Conservation (phyloP, 2,113 vertebrate species). For the Brachypteracias leptosomus region DNA sequence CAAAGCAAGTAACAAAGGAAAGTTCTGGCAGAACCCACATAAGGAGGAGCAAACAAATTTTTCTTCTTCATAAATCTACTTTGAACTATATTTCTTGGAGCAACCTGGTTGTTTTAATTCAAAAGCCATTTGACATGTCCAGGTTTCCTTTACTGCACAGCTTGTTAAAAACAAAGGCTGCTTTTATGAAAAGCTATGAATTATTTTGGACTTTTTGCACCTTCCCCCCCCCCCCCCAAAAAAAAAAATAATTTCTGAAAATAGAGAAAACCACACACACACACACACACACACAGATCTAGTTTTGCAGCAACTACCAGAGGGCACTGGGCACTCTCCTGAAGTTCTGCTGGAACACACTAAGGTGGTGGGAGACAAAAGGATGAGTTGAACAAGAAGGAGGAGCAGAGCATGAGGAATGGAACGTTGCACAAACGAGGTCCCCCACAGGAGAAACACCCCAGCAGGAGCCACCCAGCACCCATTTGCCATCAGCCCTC, state of each 20-base stretch:
- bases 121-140: neutral
- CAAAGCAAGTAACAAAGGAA: neutral
- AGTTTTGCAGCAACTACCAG: neutral
- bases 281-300: neutral
- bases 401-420: neutral
- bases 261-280: neutral
- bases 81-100: neutral
- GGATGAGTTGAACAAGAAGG: neutral
- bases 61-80: neutral
- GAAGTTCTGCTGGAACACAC: neutral
- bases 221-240: too few relatives aligned
- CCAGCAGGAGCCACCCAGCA: neutral
- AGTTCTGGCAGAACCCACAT: neutral
- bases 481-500: neutral
- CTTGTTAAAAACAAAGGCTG: neutral
- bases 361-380: neutral
- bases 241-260: neutral
- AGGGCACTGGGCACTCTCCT: neutral
- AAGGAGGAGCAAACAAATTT: neutral
- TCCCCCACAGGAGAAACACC: neutral
- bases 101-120: neutral
- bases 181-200: neutral
- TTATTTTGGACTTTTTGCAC: neutral
- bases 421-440: fast-evolving
- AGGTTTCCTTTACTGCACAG: neutral